Percentiles rank a stretch among this genome's conserved stretches.
Evolutionary conservation across 2,113 vertebrate genomes (phyloP).

Genomic region (Amazona vittata): DNA sequence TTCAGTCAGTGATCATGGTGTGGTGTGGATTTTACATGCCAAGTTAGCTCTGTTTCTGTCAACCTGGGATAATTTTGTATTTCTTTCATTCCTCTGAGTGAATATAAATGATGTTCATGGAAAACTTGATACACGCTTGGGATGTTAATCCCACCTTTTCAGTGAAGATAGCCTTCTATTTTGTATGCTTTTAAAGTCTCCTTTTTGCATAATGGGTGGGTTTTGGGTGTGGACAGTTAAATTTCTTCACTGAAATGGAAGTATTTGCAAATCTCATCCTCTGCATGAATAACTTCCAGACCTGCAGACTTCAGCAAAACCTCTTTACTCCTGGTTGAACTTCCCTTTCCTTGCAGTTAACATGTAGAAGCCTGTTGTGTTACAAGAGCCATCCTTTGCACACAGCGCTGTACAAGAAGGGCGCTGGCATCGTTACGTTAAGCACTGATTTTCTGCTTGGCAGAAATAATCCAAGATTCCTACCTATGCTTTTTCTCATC

Average conservation of each 20-base stretch:
- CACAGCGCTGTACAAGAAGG: accelerated
- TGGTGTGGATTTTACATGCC: background rate
- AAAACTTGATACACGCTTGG: background rate
- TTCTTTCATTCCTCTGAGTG: background rate
- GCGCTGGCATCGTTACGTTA: background rate
- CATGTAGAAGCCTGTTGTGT: background rate
- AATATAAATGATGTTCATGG: background rate
- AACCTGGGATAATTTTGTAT: background rate
- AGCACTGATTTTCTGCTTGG: background rate
- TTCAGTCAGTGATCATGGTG: accelerated
- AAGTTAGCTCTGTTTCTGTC: background rate
- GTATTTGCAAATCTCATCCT: background rate
- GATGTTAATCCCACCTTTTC: background rate
- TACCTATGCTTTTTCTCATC: background rate
- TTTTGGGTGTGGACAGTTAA: background rate
- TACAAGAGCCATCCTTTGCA: background rate
- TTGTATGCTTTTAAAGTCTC: background rate
- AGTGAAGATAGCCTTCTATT: background rate
- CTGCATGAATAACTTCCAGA: background rate
- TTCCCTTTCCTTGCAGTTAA: background rate
- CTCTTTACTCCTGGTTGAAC: background rate
- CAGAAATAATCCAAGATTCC: background rate
- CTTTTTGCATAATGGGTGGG: background rate
- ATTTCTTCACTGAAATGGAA: background rate
- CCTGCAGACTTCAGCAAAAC: background rate